phyloP scores from a whole-genome alignment of 2,888 invertebrate species.

The Dichetophora obliterata region DNA sequence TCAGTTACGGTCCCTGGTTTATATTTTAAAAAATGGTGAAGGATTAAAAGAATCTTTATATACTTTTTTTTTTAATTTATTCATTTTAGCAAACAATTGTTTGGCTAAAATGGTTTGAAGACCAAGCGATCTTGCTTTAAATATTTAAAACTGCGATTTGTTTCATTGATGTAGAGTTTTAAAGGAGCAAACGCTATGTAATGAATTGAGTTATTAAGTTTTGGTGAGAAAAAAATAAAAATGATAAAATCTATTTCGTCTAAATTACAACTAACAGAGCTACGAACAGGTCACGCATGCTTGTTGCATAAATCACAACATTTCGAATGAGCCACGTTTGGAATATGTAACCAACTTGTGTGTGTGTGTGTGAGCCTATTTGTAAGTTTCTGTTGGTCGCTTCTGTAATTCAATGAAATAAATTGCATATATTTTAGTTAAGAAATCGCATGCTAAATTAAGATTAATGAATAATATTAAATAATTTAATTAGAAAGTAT shows the following conservation, averaged over 20 bases:
- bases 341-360: neutral
- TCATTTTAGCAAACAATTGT: too few relatives aligned
- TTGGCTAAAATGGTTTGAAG: too few relatives aligned
- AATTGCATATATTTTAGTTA: neutral
- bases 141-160: neutral
- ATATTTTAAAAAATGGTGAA: too few relatives aligned
- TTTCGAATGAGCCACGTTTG: conserved; percentile 22
- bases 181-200: too few relatives aligned
- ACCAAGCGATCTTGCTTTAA: too few relatives aligned
- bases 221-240: neutral
- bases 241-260: neutral
- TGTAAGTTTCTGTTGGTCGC: neutral
- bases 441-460: neutral
- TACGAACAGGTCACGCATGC: neutral
- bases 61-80: too few relatives aligned
- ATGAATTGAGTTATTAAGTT: neutral
- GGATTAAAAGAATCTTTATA: too few relatives aligned
- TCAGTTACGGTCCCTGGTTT: too few relatives aligned
- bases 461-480: neutral
- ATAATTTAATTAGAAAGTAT: neutral
- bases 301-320: conserved; percentile 16
- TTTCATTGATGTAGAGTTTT: neutral
- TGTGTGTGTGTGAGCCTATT: neutral
- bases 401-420: neutral
- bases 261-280: neutral